Evolutionary conservation across 2,113 vertebrate genomes (phyloP).

Genomic region (Cnemophilus loriae): DNA sequence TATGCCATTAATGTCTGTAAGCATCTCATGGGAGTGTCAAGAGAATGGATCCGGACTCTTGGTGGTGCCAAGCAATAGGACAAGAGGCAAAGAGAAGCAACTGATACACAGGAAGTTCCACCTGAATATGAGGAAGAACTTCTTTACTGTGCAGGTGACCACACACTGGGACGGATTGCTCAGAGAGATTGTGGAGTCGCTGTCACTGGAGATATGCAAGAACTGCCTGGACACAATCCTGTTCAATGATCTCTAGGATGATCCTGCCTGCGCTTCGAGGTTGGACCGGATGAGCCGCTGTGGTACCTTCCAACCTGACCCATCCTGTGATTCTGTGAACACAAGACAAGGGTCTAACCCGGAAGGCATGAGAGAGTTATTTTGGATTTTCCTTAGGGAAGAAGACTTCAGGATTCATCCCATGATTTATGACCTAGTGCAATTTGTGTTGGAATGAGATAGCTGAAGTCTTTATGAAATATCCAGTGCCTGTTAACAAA

Average conservation of each 20-base stretch:
- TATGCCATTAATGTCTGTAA: neutral
- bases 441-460: neutral
- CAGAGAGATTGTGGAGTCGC: neutral
- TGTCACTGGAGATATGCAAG: neutral
- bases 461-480: neutral
- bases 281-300: neutral
- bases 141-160: neutral
- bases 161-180: neutral
- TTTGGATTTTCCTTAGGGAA: neutral
- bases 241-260: neutral
- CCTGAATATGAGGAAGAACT: neutral
- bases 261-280: neutral
- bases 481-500: neutral
- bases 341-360: neutral
- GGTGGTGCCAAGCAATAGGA: too few relatives aligned
- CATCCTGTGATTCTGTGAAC: neutral
- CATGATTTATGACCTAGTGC: neutral
- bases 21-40: neutral
- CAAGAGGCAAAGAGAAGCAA: neutral
- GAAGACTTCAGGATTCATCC: neutral
- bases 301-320: neutral
- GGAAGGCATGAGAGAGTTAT: neutral
- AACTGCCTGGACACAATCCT: neutral
- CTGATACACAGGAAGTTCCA: neutral
- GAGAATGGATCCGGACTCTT: neutral